These are phyloP conservation scores for Ciconia maguari DNA, from an alignment of 2,113 vertebrate genomes.

Conservation along the genomic window DNA sequence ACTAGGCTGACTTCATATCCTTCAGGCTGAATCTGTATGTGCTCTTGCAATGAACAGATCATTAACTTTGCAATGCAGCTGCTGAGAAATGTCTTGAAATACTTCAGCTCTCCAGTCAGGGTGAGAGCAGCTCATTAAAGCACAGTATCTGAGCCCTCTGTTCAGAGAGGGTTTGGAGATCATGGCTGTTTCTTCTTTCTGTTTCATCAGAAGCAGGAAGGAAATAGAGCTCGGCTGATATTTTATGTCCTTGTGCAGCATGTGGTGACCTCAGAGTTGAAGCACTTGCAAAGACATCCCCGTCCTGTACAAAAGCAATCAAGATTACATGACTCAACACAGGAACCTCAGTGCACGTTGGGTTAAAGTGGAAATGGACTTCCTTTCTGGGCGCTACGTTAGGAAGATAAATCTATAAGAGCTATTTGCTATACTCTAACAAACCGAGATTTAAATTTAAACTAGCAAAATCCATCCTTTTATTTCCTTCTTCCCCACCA, in stretches of 20 bases:
- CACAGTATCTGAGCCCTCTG: neutral
- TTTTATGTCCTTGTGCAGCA: neutral
- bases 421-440: neutral
- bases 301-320: neutral
- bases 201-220: slow-evolving; percentile 1
- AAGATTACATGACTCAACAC: neutral
- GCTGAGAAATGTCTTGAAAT: slow-evolving; percentile 32
- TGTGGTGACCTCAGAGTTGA: neutral
- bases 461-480: neutral
- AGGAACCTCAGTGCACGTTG: neutral
- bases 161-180: neutral
- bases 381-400: neutral
- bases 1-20: neutral
- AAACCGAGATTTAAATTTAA: neutral
- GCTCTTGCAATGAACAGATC: slow-evolving; percentile 14
- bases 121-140: slow-evolving; percentile 34
- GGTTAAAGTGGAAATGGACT: neutral
- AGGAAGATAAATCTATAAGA: neutral
- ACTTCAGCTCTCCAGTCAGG: neutral
- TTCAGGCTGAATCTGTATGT: neutral
- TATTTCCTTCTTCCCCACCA: neutral
- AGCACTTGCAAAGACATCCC: neutral
- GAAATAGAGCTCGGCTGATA: neutral
- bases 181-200: neutral
- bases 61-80: slow-evolving; percentile 27